Base-by-base conservation (phyloP, 2,888 invertebrate genomes). In the Limulus polyphemus region DNA sequence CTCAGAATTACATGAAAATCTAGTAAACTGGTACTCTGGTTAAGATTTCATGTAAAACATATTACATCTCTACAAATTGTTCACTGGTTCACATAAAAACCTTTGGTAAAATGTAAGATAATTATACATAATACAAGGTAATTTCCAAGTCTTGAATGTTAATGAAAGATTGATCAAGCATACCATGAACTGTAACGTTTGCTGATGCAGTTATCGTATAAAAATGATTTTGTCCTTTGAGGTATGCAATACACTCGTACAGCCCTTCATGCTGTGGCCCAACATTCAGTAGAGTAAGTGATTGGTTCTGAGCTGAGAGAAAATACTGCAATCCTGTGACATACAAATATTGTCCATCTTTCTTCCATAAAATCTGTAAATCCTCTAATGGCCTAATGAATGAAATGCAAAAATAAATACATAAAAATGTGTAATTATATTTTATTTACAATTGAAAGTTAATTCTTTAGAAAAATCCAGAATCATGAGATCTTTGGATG, bases 271-370 rank as follows among this genome's bases (percentile, higher is more conserved):
- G 90, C 11, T 86, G 86, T 65, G 86, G 79, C 76, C 89, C 90
- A 0, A 87, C 86, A 14, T 87, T 85, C 67, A 89, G 82, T 58
- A 93, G 79, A 51, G 86, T 86, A 69, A 93, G 77, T 11, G 90
- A 91, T 72, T 91, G 81, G 74, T 92, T 92, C 90, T 91, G 92
- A 55, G 86, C 86, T 77, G 92, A 91, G 4, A 65, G 56, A 71
- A 87, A 86, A 69, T 90, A 81, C 63, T 86, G 86, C 56, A 92
- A 82, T 50, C 86, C 87, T 4, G 89, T 82, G 72, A 84, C 82
- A 73, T 91, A 90, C 64, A 93, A 86, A 61, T 87, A 83, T 65
- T 89, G 83, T 9, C 87, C 89, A 75, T 93, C 92, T 79, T 93
- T 93, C 71, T 85, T 84, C 93, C 93, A 93, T 47, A 90, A 77